Evolutionary conservation across 2,888 invertebrate genomes (phyloP).

Genomic region (Hypercompe scribonia): DNA sequence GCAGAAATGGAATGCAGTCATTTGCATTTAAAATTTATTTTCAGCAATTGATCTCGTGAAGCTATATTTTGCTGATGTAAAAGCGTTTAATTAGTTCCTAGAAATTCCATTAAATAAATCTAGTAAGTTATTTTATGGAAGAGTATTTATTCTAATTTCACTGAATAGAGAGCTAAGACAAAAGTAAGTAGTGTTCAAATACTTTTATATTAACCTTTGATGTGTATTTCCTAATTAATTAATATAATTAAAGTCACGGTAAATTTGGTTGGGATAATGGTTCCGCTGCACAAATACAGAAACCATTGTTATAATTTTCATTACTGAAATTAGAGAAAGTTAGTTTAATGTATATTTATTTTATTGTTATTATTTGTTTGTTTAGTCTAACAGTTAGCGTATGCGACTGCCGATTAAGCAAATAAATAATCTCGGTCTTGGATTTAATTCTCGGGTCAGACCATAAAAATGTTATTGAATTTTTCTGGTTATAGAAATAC

Average conservation of each 20-base stretch:
- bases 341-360: too few relatives aligned
- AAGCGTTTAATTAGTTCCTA: background rate
- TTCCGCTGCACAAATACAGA: background rate
- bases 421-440: too few relatives aligned
- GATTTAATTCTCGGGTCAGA: too few relatives aligned
- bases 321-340: background rate
- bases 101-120: background rate
- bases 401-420: too few relatives aligned
- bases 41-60: background rate
- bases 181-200: background rate
- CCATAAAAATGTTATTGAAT: too few relatives aligned
- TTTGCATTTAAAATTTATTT: too few relatives aligned
- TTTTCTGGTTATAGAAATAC: too few relatives aligned
- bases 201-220: background rate
- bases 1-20: too few relatives aligned
- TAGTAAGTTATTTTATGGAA: background rate
- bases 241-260: background rate
- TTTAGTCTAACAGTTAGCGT: too few relatives aligned
- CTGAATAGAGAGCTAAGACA: background rate
- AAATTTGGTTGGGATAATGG: background rate
- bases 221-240: too few relatives aligned
- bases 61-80: background rate
- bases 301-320: background rate
- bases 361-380: too few relatives aligned
- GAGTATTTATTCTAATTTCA: too few relatives aligned